Conservation (phyloP, 2,797 vertebrate species). For the Sebastes nivosus region DNA sequence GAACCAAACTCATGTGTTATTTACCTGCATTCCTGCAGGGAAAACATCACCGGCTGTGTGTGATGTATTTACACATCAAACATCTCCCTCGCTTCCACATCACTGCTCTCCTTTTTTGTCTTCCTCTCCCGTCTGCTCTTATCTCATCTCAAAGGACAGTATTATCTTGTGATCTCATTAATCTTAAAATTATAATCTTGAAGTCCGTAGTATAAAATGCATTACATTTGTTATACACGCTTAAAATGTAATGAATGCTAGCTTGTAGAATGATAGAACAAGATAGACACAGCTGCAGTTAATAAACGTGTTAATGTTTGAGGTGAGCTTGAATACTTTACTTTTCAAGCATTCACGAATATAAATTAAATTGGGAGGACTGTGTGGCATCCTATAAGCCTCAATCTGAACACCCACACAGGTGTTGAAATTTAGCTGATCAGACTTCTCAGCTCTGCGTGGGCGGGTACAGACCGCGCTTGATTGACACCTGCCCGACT, state of each 20-base stretch:
- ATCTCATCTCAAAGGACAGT: slow-evolving; percentile 6
- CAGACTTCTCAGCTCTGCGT: neutral
- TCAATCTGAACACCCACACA: slow-evolving; percentile 21
- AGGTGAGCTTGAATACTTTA: neutral
- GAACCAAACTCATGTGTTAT: slow-evolving; percentile 69
- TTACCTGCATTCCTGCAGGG: slow-evolving; percentile 73
- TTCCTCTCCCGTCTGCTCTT: slow-evolving; percentile 37
- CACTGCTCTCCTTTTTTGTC: slow-evolving; percentile 30
- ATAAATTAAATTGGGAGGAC: neutral
- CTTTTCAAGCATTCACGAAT: neutral
- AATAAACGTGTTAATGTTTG: neutral
- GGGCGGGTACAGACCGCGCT: neutral
- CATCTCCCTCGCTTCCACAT: slow-evolving; percentile 45
- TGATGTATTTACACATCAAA: slow-evolving; percentile 78
- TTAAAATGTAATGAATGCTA: neutral
- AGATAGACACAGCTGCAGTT: neutral
- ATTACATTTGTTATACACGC: slow-evolving; percentile 2
- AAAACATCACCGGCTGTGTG: slow-evolving; percentile 62
- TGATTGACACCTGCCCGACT: slow-evolving; percentile 40
- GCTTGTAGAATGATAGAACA: neutral
- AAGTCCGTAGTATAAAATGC: neutral
- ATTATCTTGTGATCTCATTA: slow-evolving; percentile 14
- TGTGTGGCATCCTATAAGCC: neutral
- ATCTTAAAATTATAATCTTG: slow-evolving; percentile 27
- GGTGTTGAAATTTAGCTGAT: slow-evolving; percentile 14